Percentiles rank a stretch among this genome's conserved stretches.
phyloP scores from a whole-genome alignment of 2,113 vertebrate genomes.

The Bagarius yarrelli region DNA sequence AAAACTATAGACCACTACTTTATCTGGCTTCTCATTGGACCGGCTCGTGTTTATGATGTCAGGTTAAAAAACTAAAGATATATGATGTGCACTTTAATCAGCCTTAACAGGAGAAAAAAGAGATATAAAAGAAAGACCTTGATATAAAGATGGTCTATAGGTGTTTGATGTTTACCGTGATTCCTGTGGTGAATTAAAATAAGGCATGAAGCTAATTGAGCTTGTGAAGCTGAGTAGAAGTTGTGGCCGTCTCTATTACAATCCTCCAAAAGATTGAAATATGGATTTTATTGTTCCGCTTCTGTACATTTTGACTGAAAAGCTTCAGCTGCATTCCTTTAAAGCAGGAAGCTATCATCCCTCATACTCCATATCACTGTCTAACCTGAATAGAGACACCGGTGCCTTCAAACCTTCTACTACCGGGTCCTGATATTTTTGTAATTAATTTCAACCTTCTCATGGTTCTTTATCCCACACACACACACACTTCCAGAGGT shows the following conservation, averaged over 20 bases:
- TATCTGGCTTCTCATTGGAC: too few relatives aligned
- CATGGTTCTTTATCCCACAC: constrained; percentile 13
- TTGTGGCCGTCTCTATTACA: neutral
- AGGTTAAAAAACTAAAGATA: neutral
- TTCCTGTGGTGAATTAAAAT: neutral
- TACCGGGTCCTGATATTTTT: constrained; percentile 16
- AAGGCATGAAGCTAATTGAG: neutral
- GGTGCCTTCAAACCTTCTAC: neutral
- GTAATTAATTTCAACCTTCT: constrained; percentile 28
- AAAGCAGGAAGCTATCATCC: neutral
- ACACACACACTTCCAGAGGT: constrained; percentile 37
- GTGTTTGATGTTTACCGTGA: constrained; percentile 5
- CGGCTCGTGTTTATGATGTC: too few relatives aligned
- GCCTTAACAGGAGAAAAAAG: neutral
- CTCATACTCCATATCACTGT: neutral
- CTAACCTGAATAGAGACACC: constrained; percentile 10
- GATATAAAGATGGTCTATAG: neutral
- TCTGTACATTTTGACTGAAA: neutral
- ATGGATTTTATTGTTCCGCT: too few relatives aligned
- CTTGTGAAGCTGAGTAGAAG: neutral
- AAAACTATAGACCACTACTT: too few relatives aligned
- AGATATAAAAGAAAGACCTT: neutral
- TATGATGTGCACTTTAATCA: neutral
- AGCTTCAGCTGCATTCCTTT: neutral
- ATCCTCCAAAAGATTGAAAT: too few relatives aligned